These are phyloP conservation scores for Sarcophaga subvicina DNA, from an alignment of 2,888 invertebrate species.

Conservation along the genomic window DNA sequence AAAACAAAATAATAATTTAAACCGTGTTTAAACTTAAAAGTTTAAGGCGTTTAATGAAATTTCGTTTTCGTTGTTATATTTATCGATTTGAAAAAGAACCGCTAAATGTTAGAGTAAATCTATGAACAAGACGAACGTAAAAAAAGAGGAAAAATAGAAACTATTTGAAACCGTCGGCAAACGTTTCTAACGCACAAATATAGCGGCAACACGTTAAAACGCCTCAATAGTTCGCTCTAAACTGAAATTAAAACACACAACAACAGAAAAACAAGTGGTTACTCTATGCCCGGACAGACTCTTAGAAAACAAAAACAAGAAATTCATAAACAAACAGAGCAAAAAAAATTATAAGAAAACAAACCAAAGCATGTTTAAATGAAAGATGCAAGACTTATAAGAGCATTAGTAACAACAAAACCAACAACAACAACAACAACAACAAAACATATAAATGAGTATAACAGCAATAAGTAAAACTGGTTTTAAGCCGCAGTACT, in stretches of 20 bases:
- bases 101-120: constrained; percentile 7
- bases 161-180: constrained; percentile 52
- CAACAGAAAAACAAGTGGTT: constrained; percentile 74
- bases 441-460: constrained; percentile 12
- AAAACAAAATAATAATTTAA: not conserved
- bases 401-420: not conserved
- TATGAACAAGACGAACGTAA: not conserved
- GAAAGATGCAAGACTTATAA: constrained; percentile 43
- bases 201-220: constrained; percentile 71
- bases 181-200: constrained; percentile 38
- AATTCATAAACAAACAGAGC: constrained; percentile 6
- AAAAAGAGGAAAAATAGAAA: not conserved
- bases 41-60: constrained; percentile 8
- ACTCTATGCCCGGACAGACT: constrained; percentile 64
- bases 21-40: not conserved
- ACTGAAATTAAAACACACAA: constrained; percentile 71
- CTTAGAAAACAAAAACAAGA: constrained; percentile 28
- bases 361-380: constrained; percentile 39
- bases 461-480: constrained; percentile 35
- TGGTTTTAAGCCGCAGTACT: constrained; percentile 49
- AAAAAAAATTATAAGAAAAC: constrained; percentile 3
- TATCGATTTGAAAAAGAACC: not conserved
- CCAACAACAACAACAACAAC: not conserved
- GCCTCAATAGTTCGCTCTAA: constrained; percentile 73
- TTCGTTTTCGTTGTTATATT: constrained; percentile 3